These are phyloP conservation scores for Psittacula echo DNA, from an alignment of 2,797 vertebrate genomes.

Conservation along the genomic window DNA sequence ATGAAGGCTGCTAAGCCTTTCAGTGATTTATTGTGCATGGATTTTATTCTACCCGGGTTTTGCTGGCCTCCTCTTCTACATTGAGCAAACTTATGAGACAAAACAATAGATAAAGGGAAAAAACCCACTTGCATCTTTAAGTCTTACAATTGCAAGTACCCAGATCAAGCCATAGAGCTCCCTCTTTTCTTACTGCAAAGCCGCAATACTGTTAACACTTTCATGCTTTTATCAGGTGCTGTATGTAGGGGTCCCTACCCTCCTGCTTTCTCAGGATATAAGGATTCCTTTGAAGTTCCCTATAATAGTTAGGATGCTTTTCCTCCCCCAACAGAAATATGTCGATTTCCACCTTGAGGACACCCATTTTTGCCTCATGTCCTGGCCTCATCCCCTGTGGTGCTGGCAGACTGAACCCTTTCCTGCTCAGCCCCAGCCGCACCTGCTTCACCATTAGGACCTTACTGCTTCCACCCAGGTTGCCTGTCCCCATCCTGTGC, in stretches of 20 bases:
- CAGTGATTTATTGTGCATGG: neutral
- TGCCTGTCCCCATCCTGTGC: neutral
- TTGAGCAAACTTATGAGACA: neutral
- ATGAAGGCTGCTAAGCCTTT: neutral
- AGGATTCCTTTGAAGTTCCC: neutral
- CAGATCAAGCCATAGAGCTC: neutral
- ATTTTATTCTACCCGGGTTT: neutral
- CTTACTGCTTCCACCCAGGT: neutral
- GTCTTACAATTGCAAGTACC: neutral
- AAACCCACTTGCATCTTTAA: neutral
- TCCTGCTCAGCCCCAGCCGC: fast-evolving
- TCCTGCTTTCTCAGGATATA: neutral
- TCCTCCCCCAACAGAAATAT: neutral
- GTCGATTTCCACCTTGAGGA: neutral
- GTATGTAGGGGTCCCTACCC: too few relatives aligned
- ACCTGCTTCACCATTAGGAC: fast-evolving
- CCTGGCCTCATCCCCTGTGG: neutral
- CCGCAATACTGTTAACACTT: neutral
- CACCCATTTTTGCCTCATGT: neutral
- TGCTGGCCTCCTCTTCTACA: neutral
- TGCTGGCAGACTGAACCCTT: too few relatives aligned
- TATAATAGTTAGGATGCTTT: neutral
- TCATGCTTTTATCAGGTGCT: neutral
- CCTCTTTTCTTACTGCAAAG: neutral
- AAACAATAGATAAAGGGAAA: neutral